These are phyloP conservation scores for Heliothis subflexa DNA, from an alignment of 1,140 invertebrate species.

Conservation along the genomic window DNA sequence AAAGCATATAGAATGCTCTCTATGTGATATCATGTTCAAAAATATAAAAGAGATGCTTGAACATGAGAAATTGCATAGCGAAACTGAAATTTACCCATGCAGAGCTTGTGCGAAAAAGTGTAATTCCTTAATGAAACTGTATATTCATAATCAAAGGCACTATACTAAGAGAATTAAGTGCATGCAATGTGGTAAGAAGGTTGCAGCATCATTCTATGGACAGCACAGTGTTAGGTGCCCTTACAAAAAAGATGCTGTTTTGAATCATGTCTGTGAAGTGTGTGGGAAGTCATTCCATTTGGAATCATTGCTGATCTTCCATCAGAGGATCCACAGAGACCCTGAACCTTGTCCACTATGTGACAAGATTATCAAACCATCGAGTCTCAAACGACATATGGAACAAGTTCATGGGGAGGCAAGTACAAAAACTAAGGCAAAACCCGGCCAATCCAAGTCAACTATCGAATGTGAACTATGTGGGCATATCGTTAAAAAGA, in stretches of 20 bases:
- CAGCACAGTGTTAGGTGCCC: constrained; percentile 54
- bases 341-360: constrained; percentile 52
- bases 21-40: constrained; percentile 58
- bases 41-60: constrained; percentile 52
- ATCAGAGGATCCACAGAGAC: constrained; percentile 51
- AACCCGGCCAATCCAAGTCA: neutral
- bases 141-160: constrained; percentile 57
- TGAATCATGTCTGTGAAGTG: constrained; percentile 51
- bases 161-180: constrained; percentile 57
- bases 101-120: constrained; percentile 54
- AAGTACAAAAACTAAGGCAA: constrained; percentile 18
- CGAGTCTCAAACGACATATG: constrained; percentile 55
- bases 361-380: constrained; percentile 50
- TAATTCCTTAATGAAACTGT: constrained; percentile 55
- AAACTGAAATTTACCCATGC: constrained; percentile 52
- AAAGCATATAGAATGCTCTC: constrained; percentile 54
- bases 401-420: constrained; percentile 26
- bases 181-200: constrained; percentile 49
- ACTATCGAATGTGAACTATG: constrained; percentile 49
- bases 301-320: constrained; percentile 47
- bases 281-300: constrained; percentile 54
- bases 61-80: constrained; percentile 52
- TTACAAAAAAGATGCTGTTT: constrained; percentile 8
- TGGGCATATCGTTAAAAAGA: constrained; percentile 52
- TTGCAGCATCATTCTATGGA: constrained; percentile 51